Base-by-base conservation (phyloP, 2,797 vertebrate genomes). In the Myotis myotis region DNA sequence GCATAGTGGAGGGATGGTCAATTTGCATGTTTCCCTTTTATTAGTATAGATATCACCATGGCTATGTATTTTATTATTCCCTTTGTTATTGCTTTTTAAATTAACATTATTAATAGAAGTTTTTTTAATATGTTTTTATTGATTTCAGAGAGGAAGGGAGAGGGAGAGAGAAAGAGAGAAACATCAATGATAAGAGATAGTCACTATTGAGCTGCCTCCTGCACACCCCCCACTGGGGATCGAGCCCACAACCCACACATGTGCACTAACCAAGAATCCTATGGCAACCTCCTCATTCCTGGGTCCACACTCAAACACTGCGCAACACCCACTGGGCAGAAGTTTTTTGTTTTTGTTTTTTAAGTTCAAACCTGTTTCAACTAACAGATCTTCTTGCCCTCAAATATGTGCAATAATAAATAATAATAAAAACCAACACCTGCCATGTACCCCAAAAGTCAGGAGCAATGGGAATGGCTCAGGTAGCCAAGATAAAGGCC, bases 101-200 rank as follows among this genome's bases (percentile, higher is more conserved):
- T 60, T 55, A 71, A 81, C 17, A 25, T 33, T 79, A 87, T 23
- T 94, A 55, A 49, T 93, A 41, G n/a, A 82, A 86, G 5, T 28
- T 51, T 72, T 83, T 90, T 62, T 13, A 51, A 51, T 60, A 3
- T 62, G 25, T 62, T 62, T 15, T 62, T 62, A 30, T 62, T 62
- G 60, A 62, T 62, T 62, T 62, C 60, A 62, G 28, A 30, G 60
- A 62, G 60, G 28, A 62, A 30, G 28, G 28, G 12, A 62, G 60
- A 30, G 28, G 60, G 60, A 62, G 12, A 30, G 57, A 62, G 60
- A 60, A 23, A 60, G 57, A 57, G 23, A 60, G 23, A 60, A 28
- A 62, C 25, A 62, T 62, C 60, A 15, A 62, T 30, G 25, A 30
- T 62, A 62, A 62, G 60, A 62, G 57, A 28, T 25, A 28, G 62